These are phyloP conservation scores for Hippoglossus hippoglossus DNA, from an alignment of 2,797 vertebrate genomes.

Conservation along the genomic window DNA sequence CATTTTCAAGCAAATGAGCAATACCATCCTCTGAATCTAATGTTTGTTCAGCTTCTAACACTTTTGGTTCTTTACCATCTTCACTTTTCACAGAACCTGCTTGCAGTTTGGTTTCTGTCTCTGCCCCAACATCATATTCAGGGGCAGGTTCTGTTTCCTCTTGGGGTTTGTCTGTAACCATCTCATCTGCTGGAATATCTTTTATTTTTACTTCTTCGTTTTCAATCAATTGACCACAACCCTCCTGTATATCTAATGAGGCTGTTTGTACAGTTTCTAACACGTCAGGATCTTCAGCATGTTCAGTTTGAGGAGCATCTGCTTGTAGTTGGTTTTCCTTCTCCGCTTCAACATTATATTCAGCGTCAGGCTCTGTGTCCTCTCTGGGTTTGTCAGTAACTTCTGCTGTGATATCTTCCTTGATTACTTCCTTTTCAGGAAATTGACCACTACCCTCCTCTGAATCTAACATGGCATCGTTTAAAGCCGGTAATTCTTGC, in stretches of 20 bases:
- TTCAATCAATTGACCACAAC: background rate
- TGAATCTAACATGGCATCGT: background rate
- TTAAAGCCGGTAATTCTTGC: background rate
- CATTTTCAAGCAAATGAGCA: background rate
- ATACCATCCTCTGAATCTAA: background rate
- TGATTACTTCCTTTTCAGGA: slow-evolving; percentile 23
- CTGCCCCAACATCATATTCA: slow-evolving; percentile 11
- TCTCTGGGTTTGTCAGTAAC: background rate
- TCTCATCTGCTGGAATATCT: background rate
- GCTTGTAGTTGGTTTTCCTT: slow-evolving; percentile 11
- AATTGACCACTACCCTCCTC: background rate
- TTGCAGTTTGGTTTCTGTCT: slow-evolving; percentile 3
- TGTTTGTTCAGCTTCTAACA: background rate
- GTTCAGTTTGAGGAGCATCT: slow-evolving; percentile 4
- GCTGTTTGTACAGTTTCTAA: slow-evolving; percentile 12
- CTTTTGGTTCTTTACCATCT: slow-evolving; percentile 11
- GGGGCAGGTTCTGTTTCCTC: background rate
- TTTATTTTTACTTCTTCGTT: background rate
- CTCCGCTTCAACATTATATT: background rate
- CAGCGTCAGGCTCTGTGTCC: background rate
- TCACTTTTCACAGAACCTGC: background rate
- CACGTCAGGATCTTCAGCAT: background rate
- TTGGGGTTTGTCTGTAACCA: slow-evolving; percentile 19
- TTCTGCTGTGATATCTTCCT: background rate
- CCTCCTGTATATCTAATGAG: background rate